These are phyloP conservation scores for Metopia argyrocephala DNA, from an alignment of 2,888 invertebrate species.

Conservation along the genomic window DNA sequence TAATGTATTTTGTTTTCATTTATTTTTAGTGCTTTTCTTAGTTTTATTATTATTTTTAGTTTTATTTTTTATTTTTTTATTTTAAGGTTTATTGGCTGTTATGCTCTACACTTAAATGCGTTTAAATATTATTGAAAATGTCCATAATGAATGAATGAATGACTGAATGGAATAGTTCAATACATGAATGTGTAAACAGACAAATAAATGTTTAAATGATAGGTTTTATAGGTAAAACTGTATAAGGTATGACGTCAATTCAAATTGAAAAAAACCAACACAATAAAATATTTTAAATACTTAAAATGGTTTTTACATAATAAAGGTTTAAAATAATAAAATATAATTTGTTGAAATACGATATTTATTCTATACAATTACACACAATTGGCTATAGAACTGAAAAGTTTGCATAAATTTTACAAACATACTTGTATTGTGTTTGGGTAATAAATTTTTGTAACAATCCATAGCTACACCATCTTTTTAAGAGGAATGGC, in stretches of 20 bases:
- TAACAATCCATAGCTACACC: conserved; percentile 33
- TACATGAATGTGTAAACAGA: not conserved
- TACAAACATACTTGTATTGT: no score
- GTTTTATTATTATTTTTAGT: not conserved
- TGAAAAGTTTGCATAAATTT: not conserved
- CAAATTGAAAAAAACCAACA: no score
- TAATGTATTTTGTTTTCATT: not conserved
- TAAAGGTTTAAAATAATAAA: conserved; percentile 26
- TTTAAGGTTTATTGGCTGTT: not conserved
- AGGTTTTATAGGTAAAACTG: not conserved
- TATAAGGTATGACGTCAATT: conserved; percentile 13
- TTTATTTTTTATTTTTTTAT: not conserved
- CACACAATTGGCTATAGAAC: not conserved
- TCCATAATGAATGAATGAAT: conserved; percentile 17
- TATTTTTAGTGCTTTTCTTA: not conserved
- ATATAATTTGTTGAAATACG: conserved; percentile 40
- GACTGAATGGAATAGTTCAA: not conserved
- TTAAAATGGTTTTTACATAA: not conserved
- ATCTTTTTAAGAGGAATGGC: not conserved
- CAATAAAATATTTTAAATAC: not conserved
- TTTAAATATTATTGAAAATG: conserved; percentile 9
- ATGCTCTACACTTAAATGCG: conserved; percentile 16
- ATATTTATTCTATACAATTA: conserved; percentile 15
- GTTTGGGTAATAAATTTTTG: conserved; percentile 20
- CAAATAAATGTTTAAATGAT: not conserved